These are phyloP conservation scores for Malurus splendens DNA, from an alignment of 2,797 vertebrate genomes.

Conservation along the genomic window DNA sequence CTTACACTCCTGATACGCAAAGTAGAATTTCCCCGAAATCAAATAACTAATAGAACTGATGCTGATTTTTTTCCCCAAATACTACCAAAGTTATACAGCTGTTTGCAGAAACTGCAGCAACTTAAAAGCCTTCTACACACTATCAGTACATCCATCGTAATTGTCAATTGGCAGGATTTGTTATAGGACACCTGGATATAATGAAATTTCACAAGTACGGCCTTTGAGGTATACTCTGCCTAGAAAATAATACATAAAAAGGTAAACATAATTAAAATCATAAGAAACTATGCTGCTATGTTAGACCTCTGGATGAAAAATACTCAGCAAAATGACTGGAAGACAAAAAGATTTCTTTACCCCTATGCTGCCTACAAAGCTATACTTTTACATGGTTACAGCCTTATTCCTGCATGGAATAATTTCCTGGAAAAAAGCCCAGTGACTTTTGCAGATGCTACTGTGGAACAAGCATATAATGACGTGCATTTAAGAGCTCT, in stretches of 20 bases:
- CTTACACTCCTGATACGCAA: not conserved
- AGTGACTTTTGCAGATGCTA: not conserved
- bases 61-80: accelerated
- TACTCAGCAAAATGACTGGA: not conserved
- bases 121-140: not conserved
- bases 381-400: not conserved
- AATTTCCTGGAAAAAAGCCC: accelerated
- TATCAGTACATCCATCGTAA: not conserved
- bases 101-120: not conserved
- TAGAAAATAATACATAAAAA: not conserved
- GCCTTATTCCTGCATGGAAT: not conserved
- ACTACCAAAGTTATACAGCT: not conserved
- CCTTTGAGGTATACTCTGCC: not conserved
- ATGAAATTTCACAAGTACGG: not conserved
- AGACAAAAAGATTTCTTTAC: not conserved
- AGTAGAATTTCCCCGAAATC: not conserved
- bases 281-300: not conserved
- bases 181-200: not conserved
- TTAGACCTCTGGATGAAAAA: not conserved
- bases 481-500: not conserved
- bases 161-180: not conserved
- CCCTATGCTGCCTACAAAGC: not conserved
- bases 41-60: not conserved
- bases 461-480: not conserved
- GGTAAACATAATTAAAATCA: not conserved